Base-by-base conservation (phyloP, 1,140 invertebrate genomes). In the Aphelenchoides besseyi region DNA sequence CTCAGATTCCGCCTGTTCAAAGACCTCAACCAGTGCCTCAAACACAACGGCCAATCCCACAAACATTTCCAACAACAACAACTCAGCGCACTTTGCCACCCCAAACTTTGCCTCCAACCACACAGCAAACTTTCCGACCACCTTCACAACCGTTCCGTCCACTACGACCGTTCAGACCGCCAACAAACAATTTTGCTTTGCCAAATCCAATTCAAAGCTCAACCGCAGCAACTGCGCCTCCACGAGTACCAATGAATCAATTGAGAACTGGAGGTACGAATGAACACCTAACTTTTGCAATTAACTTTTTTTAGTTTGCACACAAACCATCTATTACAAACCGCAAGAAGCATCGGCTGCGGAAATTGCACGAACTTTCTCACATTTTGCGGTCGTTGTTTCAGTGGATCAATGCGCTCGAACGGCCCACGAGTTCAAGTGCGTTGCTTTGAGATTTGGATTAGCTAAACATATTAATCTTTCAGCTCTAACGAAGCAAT, bases 261-360 rank as follows among this genome's bases (percentile, higher is more conserved):
- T 41, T 59, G 3, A 9, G 52, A 23, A 68, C 16, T 18, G 26
- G 72, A 28, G 16, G 59, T 77, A 33, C 29, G 26, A 3, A 71
- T 68, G 71, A 8, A 69, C 41, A 23, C 28, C 72, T 33, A 35
- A 74, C 41, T 8, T 70, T 8, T n/a, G n/a, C n/a, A n/a, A n/a
- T 68, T 68, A 1, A 37, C 9, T 29, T 3, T 29, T 72, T 53
- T 52, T 70, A 78, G 73, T 53, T 33, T 77, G 76, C 63, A 73
- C 73, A 5, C 30, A 48, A 37, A 79, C 79, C 89, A 91, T 86
- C 84, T 89, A 73, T 88, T 89, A 76, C 86, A 29, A 59, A 41
- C 33, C 59, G 53, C 64, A 26, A 59, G 68, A 70, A 68, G 73
- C 64, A 33, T 36, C 69, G 9, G 72, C 61, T n/a, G 33, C 59